phyloP scores from a whole-genome alignment of 92 coral and sea anemone genomes.

The Paramuricea clavata region DNA sequence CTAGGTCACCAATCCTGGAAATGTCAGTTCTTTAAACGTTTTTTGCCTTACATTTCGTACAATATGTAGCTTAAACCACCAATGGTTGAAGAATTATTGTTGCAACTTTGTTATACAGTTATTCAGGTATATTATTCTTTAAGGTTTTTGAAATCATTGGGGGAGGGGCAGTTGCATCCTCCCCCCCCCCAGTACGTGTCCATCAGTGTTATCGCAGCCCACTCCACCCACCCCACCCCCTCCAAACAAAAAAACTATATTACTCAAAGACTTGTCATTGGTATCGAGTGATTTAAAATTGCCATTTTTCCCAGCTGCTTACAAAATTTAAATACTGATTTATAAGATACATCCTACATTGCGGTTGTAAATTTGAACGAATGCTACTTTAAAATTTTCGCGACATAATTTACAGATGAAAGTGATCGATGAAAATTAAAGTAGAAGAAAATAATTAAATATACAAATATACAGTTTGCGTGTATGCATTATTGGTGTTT shows the following conservation, averaged over 20 bases:
- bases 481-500: background rate
- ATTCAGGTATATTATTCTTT: too few relatives aligned
- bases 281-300: background rate
- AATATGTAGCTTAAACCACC: too few relatives aligned
- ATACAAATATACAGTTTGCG: background rate
- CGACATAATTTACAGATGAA: constrained; percentile 3
- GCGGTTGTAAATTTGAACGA: background rate
- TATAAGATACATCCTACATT: background rate
- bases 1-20: too few relatives aligned
- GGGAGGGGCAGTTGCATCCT: too few relatives aligned
- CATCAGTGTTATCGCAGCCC: too few relatives aligned
- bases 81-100: too few relatives aligned
- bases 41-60: too few relatives aligned
- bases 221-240: background rate
- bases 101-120: too few relatives aligned
- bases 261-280: too few relatives aligned
- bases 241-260: background rate
- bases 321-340: background rate
- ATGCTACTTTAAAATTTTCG: background rate
- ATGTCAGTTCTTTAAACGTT: too few relatives aligned
- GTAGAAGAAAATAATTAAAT: background rate
- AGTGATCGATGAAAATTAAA: background rate
- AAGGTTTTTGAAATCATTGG: too few relatives aligned
- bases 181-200: too few relatives aligned
- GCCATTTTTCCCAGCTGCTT: background rate